Conservation (phyloP, 2,113 vertebrate genomes). For the Pelodiscus sinensis region DNA sequence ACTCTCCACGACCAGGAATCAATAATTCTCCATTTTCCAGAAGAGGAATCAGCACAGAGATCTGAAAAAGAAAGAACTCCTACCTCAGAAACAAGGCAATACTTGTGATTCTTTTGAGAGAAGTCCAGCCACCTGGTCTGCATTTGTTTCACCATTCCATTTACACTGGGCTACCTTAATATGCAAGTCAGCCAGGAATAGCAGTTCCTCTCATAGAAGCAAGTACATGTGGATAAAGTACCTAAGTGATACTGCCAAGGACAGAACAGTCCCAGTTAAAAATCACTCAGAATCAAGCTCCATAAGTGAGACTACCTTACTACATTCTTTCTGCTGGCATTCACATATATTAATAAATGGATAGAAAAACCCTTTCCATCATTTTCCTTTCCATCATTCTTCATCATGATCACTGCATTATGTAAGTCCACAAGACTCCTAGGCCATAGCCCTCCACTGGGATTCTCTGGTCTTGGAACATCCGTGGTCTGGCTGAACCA, state of each 20-base stretch:
- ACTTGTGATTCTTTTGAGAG: background rate
- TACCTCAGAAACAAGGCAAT: background rate
- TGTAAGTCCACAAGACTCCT: background rate
- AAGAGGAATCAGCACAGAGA: conserved; percentile 93
- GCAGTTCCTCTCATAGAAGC: background rate
- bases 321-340: background rate
- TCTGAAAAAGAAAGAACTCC: conserved; percentile 72
- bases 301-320: background rate
- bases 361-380: too few relatives aligned
- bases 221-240: too few relatives aligned
- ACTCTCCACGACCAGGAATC: conserved; percentile 93
- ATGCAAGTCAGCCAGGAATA: background rate
- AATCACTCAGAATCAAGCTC: background rate
- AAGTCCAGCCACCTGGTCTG: background rate
- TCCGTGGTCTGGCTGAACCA: too few relatives aligned
- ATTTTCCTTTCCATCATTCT: background rate
- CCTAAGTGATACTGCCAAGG: background rate
- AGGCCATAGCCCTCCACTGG: too few relatives aligned
- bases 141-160: background rate
- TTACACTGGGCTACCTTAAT: background rate
- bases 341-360: background rate
- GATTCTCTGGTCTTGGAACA: too few relatives aligned
- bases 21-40: conserved; percentile 93
- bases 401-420: background rate
- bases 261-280: background rate